phyloP scores from a whole-genome alignment of 2,113 vertebrate species.

The Prunella fulvescens region DNA sequence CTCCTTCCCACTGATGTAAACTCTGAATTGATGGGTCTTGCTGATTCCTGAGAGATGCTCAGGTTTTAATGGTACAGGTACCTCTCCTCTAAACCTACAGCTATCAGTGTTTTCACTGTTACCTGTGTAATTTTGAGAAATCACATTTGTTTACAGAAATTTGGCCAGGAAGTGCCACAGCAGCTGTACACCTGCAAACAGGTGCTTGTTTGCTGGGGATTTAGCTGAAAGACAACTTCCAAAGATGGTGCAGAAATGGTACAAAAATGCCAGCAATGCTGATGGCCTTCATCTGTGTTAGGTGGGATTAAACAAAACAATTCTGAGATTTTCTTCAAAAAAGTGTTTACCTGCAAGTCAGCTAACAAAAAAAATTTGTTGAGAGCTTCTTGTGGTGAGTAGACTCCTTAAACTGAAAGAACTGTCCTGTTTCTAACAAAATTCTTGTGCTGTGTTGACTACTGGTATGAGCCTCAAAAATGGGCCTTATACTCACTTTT shows the following conservation, averaged over 20 bases:
- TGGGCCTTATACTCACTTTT: not conserved
- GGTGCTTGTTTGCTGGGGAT: not conserved
- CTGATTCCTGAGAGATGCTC: not conserved
- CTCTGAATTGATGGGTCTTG: not conserved
- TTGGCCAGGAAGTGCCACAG: not conserved
- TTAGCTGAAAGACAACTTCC: not conserved
- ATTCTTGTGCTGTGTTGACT: not conserved
- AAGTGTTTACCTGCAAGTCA: not conserved
- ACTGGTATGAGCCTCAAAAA: not conserved
- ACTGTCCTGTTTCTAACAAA: not conserved
- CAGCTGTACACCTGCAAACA: not conserved
- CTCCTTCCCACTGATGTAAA: not conserved
- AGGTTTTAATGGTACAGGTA: not conserved
- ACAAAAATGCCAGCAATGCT: not conserved
- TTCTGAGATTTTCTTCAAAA: not conserved
- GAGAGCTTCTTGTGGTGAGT: not conserved
- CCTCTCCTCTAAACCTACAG: not conserved
- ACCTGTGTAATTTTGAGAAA: not conserved
- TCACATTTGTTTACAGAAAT: not conserved
- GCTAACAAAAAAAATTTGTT: not conserved
- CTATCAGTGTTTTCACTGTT: not conserved
- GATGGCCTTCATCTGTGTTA: not conserved
- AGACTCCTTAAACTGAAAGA: not conserved
- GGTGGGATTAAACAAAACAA: not conserved
- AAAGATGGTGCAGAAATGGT: not conserved